A percentile compares a stretch with the other conserved stretches of the same genome.
phyloP scores from a whole-genome alignment of 2,888 invertebrate genomes.

The Ochropacha duplaris region DNA sequence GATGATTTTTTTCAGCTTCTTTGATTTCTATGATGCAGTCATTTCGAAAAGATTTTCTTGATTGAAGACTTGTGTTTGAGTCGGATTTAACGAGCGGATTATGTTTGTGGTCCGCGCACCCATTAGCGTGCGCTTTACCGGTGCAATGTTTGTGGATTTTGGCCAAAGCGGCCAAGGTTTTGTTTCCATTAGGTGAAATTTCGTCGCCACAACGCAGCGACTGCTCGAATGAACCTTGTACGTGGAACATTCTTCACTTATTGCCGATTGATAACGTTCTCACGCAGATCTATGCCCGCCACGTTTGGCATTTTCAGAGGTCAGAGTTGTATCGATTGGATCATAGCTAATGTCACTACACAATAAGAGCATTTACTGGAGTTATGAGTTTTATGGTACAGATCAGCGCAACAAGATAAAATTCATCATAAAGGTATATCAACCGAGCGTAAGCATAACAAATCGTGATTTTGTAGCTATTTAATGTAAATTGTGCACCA shows the following conservation, averaged over 20 bases:
- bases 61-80: slow-evolving; percentile 73
- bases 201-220: slow-evolving; percentile 82
- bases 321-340: slow-evolving; percentile 57
- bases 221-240: slow-evolving; percentile 83
- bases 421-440: slow-evolving; percentile 41
- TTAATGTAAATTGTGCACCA: slow-evolving; percentile 20
- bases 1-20: slow-evolving; percentile 59
- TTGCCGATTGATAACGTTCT: slow-evolving; percentile 40
- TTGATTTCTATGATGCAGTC: slow-evolving; percentile 75
- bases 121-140: slow-evolving; percentile 90
- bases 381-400: slow-evolving; percentile 55
- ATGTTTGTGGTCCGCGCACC: slow-evolving; percentile 82
- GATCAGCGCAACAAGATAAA: slow-evolving; percentile 61
- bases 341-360: slow-evolving; percentile 67
- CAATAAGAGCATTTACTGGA: slow-evolving; percentile 59
- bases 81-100: slow-evolving; percentile 73
- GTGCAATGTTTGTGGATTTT: slow-evolving; percentile 88
- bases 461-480: slow-evolving; percentile 41
- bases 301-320: slow-evolving; percentile 63
- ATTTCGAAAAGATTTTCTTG: slow-evolving; percentile 66
- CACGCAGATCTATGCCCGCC: slow-evolving; percentile 46
- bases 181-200: slow-evolving; percentile 72
- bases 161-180: slow-evolving; percentile 78
- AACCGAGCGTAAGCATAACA: slow-evolving; percentile 41
- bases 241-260: slow-evolving; percentile 75